Conservation (phyloP, 2,113 vertebrate genomes). For the Osmerus eperlanus region DNA sequence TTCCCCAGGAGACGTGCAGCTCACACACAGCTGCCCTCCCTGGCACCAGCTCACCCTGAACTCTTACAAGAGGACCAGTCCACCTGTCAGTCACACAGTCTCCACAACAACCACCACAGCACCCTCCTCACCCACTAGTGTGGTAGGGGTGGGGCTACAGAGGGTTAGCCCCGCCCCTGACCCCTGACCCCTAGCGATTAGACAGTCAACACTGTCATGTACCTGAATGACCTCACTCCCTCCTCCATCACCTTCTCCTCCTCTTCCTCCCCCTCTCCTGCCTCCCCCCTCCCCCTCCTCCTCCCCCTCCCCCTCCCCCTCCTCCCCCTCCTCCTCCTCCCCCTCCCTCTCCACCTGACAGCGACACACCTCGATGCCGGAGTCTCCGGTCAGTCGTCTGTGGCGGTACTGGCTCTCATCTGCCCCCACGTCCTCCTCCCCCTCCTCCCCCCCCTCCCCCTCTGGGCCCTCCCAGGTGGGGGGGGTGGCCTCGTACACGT, state of each 20-base stretch:
- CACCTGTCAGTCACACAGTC: constrained; percentile 46
- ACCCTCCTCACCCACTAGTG: constrained; percentile 31
- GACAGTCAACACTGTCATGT: constrained; percentile 69
- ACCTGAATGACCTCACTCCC: constrained; percentile 31
- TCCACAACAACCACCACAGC: constrained; percentile 62
- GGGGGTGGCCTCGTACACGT: constrained; percentile 67
- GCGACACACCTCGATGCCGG: constrained; percentile 85
- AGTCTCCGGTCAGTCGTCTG: constrained; percentile 85
- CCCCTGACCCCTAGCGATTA: constrained; percentile 48
- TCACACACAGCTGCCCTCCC: no score
- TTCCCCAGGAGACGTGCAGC: no score
- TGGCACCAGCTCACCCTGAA: neutral
- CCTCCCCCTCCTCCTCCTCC: constrained; percentile 48
- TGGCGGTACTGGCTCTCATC: constrained; percentile 74
- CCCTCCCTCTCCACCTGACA: constrained; percentile 66
- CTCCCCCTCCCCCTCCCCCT: neutral
- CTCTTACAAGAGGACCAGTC: neutral
- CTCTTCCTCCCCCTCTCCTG: neutral
- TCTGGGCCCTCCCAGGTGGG: constrained; percentile 47
- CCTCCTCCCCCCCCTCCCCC: constrained; percentile 34
- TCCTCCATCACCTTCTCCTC: constrained; percentile 27
- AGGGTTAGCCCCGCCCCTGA: constrained; percentile 37
- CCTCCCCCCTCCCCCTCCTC: neutral
- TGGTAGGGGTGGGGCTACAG: constrained; percentile 40
- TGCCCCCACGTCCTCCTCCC: constrained; percentile 59